A percentile compares a stretch with the other conserved stretches of the same genome.
These are phyloP conservation scores for Cassiopea andromeda DNA, from an alignment of 30 jellyfish, hydroid and myxozoan species.

Conservation along the genomic window DNA sequence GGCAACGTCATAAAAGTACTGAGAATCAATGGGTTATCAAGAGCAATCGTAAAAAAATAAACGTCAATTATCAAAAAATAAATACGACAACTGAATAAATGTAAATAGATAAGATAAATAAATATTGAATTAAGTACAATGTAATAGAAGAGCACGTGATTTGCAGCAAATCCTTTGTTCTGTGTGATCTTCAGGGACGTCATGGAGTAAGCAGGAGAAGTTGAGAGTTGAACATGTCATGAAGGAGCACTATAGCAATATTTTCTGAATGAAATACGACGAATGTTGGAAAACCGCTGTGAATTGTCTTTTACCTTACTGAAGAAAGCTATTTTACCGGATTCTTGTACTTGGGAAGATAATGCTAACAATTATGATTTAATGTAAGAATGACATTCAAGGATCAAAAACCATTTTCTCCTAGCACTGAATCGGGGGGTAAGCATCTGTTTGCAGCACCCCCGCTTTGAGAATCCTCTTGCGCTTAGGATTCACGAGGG, in stretches of 20 bases:
- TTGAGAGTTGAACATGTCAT: not conserved
- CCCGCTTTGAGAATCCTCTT: conserved; percentile 55
- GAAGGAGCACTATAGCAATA: too few relatives aligned
- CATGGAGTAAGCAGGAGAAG: conserved; percentile 27
- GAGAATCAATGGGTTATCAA: too few relatives aligned
- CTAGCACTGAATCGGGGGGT: conserved; percentile 48
- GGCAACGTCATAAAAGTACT: too few relatives aligned
- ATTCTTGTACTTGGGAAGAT: too few relatives aligned
- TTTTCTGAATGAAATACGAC: too few relatives aligned
- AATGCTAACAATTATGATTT: not conserved
- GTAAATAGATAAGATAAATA: conserved; percentile 13
- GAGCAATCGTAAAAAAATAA: too few relatives aligned
- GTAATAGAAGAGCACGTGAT: conserved; percentile 58
- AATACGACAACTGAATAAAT: not conserved
- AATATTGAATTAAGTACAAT: not conserved
- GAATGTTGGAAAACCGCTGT: too few relatives aligned
- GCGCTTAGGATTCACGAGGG: conserved; percentile 52
- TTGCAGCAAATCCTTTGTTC: conserved; percentile 46
- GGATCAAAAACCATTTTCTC: conserved; percentile 69
- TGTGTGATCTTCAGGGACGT: conserved; percentile 62
- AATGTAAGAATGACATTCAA: not conserved
- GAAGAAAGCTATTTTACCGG: too few relatives aligned
- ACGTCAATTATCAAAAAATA: not conserved
- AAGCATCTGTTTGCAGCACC: conserved; percentile 61
- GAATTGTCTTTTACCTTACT: too few relatives aligned